A percentile compares a stretch with the other conserved stretches of the same genome.
Conservation (phyloP, 2,113 vertebrate species). For the Aplodontia rufa region DNA sequence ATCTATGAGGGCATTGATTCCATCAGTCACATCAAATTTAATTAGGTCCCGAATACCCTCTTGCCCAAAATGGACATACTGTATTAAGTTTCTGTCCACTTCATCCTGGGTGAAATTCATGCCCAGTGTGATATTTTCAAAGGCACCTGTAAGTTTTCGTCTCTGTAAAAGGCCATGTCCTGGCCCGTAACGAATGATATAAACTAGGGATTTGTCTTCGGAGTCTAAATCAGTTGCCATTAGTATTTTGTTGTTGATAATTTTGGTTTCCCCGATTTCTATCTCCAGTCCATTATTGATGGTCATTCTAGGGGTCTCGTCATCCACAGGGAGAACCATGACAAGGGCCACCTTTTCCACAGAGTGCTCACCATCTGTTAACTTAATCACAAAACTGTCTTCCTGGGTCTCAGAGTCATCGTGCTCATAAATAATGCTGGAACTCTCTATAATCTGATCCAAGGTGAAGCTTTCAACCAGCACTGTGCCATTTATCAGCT, state of each 20-base stretch:
- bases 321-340: slow-evolving; percentile 94
- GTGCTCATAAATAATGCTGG: slow-evolving; percentile 95
- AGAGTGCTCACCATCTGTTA: slow-evolving; percentile 92
- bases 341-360: slow-evolving; percentile 88
- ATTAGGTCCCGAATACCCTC: slow-evolving; percentile 94
- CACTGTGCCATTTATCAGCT: slow-evolving; percentile 90
- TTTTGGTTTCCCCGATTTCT: slow-evolving; percentile 91
- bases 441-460: slow-evolving; percentile 94
- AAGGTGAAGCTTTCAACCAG: slow-evolving; percentile 92
- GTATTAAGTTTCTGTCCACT: slow-evolving; percentile 90
- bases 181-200: slow-evolving; percentile 91
- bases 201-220: slow-evolving; percentile 91
- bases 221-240: slow-evolving; percentile 97
- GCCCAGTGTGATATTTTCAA: slow-evolving; percentile 92
- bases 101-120: slow-evolving; percentile 98
- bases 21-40: slow-evolving; percentile 98
- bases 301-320: slow-evolving; percentile 96
- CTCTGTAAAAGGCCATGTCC: slow-evolving; percentile 91
- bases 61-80: slow-evolving; percentile 91
- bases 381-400: slow-evolving; percentile 91
- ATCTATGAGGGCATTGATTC: slow-evolving; percentile 94
- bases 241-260: slow-evolving; percentile 89
- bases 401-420: slow-evolving; percentile 94
- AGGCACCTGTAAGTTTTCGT: slow-evolving; percentile 79
- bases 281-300: slow-evolving; percentile 96